Evolutionary conservation across 2,888 invertebrate genomes (phyloP), one percentile per base, ranked within the genome.

Genomic region (Liodrosophila aerea): DNA sequence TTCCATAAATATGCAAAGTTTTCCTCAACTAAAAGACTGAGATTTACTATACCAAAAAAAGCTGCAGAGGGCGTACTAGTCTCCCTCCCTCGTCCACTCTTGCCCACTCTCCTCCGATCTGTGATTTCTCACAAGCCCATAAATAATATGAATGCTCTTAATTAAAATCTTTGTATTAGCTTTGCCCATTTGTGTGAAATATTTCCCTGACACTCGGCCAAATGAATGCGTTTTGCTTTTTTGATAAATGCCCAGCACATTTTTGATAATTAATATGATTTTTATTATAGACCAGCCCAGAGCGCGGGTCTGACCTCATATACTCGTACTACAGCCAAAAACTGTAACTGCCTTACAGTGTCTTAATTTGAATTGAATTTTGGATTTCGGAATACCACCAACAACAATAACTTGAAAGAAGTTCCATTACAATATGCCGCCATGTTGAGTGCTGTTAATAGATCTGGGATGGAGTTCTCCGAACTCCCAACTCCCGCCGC

Each of bases 141-240:
- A 82, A 85, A 78, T 78, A 77, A 74, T 57, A 45, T 45, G 51
- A 9, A 12, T 53, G 62, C 39, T 72, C 58, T 85, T 85, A 85
- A 78, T 78, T 78, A 78, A 82, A 78, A 60, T 67, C 68, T 46
- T 69, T 67, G 47, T 66, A 72, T 72, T 66, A 56, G 47, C 54
- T 66, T 52, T 50, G 73, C 40, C 58, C 67, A 50, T 56, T 71
- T 64, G 49, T 27, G 68, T 60, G 74, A 64, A 69, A 69, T 74
- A 69, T 72, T 72, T 69, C 57, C 15, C 57, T 57, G 60, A 57
- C 69, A 64, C 71, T 64, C 70, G 51, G 39, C 36, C 37, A 43
- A 73, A 72, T 69, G 60, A 73, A 64, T 52, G 71, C 69, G 64
- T 44, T 54, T 54, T 46, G 57, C 7, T 33, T 58, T 56, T 56